Evolutionary conservation across 2,888 invertebrate species (phyloP).

Genomic region (Arctia plantaginis): DNA sequence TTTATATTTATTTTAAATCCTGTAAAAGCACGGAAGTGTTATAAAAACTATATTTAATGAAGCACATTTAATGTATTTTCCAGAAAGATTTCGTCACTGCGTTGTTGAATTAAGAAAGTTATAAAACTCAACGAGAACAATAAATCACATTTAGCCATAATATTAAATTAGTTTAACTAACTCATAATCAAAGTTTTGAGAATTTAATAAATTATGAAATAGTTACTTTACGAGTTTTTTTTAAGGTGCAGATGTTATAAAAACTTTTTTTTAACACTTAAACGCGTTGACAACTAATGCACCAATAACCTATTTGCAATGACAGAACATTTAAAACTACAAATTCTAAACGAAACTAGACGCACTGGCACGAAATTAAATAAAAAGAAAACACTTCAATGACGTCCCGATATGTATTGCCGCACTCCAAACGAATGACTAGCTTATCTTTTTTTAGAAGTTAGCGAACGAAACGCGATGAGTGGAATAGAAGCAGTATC

Average conservation of each 20-base stretch:
- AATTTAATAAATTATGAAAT: not conserved
- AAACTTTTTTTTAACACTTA: not conserved
- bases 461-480: slow-evolving; percentile 73
- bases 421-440: slow-evolving; percentile 74
- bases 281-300: slow-evolving; percentile 11
- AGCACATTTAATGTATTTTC: not conserved
- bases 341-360: slow-evolving; percentile 52
- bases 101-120: not conserved
- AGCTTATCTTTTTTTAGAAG: slow-evolving; percentile 81
- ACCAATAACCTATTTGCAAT: slow-evolving; percentile 48
- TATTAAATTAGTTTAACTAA: not conserved
- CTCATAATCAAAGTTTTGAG: not conserved
- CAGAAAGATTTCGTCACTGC: not conserved
- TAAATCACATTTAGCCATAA: not conserved
- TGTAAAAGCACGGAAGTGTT: not conserved
- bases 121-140: not conserved
- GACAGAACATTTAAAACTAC: slow-evolving; percentile 46
- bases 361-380: slow-evolving; percentile 48
- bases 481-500: slow-evolving; percentile 72
- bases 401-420: slow-evolving; percentile 61
- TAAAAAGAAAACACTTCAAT: slow-evolving; percentile 52
- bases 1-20: not conserved
- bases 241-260: too few species aligned
- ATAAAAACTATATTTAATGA: not conserved
- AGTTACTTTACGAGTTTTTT: too few species aligned